Conservation (phyloP, 2,797 vertebrate species). For the Pseudotriccus pelzelni region DNA sequence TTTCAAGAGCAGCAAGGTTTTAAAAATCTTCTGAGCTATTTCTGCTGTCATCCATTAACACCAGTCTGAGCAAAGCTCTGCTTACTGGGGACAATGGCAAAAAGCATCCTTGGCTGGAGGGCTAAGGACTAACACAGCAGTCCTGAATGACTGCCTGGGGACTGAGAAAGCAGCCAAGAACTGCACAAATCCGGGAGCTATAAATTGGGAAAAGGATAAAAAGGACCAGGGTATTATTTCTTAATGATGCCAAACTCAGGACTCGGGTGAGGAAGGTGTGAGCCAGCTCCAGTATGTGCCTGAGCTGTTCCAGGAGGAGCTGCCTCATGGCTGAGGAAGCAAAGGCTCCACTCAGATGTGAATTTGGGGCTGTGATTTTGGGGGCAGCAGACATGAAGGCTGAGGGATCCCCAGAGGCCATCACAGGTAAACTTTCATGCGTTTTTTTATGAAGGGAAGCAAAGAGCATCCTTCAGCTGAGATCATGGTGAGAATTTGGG, state of each 20-base stretch:
- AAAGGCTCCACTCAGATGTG: not conserved
- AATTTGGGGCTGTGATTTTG: not conserved
- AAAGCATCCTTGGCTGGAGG: not conserved
- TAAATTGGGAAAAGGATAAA: not conserved
- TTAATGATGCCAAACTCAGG: not conserved
- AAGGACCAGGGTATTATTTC: not conserved
- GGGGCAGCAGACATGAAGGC: not conserved
- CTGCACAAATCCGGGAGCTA: not conserved
- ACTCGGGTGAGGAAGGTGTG: not conserved
- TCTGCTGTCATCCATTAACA: not conserved
- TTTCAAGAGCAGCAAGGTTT: constrained; percentile 22
- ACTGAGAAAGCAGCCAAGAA: not conserved
- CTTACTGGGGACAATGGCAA: not conserved
- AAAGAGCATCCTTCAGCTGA: not conserved
- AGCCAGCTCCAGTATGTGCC: rapidly evolving
- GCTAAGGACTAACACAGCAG: not conserved
- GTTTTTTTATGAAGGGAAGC: not conserved
- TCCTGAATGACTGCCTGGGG: not conserved
- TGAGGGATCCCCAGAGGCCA: not conserved
- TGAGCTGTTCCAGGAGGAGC: not conserved
- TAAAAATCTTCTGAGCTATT: not conserved
- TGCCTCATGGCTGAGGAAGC: not conserved
- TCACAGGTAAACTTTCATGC: rapidly evolving
- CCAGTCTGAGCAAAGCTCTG: not conserved
- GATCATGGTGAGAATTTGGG: not conserved